phyloP scores from a whole-genome alignment of 2,888 invertebrate genomes.

The Eupeodes luniger region DNA sequence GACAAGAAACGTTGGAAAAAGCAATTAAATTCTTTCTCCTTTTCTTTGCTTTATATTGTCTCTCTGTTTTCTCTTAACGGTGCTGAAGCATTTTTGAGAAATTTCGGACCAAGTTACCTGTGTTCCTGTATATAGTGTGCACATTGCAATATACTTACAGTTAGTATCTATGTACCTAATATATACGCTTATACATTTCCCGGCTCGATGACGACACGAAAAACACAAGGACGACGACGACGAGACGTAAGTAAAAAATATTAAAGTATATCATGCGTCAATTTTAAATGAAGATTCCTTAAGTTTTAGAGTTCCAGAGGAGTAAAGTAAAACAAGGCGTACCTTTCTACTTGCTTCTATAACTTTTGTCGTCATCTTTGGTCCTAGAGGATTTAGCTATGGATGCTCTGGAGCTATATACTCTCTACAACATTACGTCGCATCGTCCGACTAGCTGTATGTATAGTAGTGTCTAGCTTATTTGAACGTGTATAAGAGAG shows the following conservation, averaged over 20 bases:
- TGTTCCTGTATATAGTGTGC: conserved; percentile 24
- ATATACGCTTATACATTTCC: too few relatives aligned
- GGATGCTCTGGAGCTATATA: not conserved
- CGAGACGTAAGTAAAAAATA: conserved; percentile 8
- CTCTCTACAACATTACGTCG: not conserved
- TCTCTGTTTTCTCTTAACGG: conserved; percentile 27
- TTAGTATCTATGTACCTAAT: too few relatives aligned
- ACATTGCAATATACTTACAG: not conserved
- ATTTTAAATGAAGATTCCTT: conserved; percentile 72
- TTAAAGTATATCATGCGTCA: conserved; percentile 73
- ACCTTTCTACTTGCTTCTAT: conserved; percentile 30
- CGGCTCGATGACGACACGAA: not conserved
- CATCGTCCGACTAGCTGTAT: not conserved
- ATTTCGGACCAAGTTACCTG: conserved; percentile 63
- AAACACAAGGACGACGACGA: not conserved
- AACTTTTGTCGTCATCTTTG: conserved; percentile 66
- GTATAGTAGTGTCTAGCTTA: not conserved
- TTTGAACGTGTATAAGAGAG: not conserved
- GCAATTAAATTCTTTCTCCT: conserved; percentile 66
- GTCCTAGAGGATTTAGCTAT: conserved; percentile 13
- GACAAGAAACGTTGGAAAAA: conserved; percentile 49
- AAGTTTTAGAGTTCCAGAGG: not conserved
- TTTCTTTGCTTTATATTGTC: conserved; percentile 8
- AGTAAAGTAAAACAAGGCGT: conserved; percentile 25
- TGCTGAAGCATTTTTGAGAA: conserved; percentile 12